Evolutionary conservation across 2,797 vertebrate species (phyloP).

Genomic region (Pseudochromis fuscus): DNA sequence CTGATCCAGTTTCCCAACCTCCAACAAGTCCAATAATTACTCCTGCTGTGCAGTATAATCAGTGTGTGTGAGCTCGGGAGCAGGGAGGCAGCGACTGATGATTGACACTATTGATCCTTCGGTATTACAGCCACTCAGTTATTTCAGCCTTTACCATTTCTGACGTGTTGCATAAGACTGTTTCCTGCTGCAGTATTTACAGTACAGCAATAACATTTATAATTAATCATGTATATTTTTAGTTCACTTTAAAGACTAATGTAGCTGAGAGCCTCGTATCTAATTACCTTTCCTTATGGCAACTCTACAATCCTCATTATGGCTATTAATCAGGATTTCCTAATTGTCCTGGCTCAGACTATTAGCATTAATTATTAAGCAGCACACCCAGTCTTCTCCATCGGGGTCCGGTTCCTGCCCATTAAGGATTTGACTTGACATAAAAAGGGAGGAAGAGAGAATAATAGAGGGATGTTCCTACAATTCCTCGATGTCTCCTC

Average conservation of each 20-base stretch:
- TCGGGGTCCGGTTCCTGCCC: conserved; percentile 24
- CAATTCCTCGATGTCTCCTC: conserved; percentile 28
- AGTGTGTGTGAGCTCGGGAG: background rate
- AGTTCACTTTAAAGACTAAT: conserved; percentile 15
- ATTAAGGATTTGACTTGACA: conserved; percentile 44
- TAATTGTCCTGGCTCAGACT: conserved; percentile 37
- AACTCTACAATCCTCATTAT: conserved; percentile 25
- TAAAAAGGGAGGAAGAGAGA: conserved; percentile 32
- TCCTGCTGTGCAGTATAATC: background rate
- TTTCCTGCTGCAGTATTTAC: background rate
- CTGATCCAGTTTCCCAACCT: too few species aligned
- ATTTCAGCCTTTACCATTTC: background rate
- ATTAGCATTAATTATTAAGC: conserved; percentile 54
- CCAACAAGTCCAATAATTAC: too few species aligned
- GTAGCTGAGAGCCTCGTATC: conserved; percentile 10
- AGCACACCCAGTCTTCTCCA: background rate
- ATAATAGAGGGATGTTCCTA: conserved; percentile 34
- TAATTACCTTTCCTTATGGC: conserved; percentile 11
- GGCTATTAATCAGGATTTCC: conserved; percentile 38
- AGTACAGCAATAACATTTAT: background rate
- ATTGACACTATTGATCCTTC: conserved; percentile 21
- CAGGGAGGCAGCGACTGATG: conserved; percentile 16
- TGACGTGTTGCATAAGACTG: background rate
- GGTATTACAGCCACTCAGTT: conserved; percentile 1
- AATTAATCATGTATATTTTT: conserved; percentile 9